Conservation (phyloP, 2,113 vertebrate species). For the Synchiropus splendidus region DNA sequence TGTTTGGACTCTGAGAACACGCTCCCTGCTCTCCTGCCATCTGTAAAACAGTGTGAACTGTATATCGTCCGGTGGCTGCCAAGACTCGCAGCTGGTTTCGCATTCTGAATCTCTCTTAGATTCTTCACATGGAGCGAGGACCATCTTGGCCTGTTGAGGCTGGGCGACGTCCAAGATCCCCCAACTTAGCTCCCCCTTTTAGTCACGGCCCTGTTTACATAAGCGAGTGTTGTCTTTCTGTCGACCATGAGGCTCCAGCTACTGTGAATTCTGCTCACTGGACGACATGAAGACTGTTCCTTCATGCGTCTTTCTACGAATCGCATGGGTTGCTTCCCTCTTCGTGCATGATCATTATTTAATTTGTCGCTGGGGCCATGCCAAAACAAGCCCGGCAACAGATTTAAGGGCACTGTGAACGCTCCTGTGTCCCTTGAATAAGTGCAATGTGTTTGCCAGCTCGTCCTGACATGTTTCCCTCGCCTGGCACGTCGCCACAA, state of each 20-base stretch:
- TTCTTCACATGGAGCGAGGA: constrained; percentile 1
- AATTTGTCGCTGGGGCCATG: no score
- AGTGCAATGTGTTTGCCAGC: no score
- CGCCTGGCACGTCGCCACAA: no score
- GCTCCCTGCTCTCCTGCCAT: constrained; percentile 2
- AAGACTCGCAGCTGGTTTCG: background rate
- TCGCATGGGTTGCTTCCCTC: no score
- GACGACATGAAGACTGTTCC: no score
- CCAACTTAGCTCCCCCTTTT: constrained; percentile 9
- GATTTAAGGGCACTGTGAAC: no score
- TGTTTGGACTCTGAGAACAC: background rate
- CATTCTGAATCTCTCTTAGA: background rate
- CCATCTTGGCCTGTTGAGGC: constrained; percentile 5
- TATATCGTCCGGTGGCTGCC: constrained; percentile 7
- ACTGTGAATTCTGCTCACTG: constrained; percentile 14
- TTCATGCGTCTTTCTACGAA: no score
- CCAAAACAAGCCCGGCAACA: no score
- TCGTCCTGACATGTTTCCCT: no score
- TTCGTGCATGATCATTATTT: no score
- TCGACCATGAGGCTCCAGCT: constrained; percentile 13
- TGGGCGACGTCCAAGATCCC: constrained; percentile 13
- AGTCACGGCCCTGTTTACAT: constrained; percentile 16
- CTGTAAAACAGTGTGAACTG: constrained; percentile 7
- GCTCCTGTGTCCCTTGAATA: no score
- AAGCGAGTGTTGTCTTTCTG: constrained; percentile 48